Base-by-base conservation (phyloP, 2,113 vertebrate genomes). In the Equus quagga region DNA sequence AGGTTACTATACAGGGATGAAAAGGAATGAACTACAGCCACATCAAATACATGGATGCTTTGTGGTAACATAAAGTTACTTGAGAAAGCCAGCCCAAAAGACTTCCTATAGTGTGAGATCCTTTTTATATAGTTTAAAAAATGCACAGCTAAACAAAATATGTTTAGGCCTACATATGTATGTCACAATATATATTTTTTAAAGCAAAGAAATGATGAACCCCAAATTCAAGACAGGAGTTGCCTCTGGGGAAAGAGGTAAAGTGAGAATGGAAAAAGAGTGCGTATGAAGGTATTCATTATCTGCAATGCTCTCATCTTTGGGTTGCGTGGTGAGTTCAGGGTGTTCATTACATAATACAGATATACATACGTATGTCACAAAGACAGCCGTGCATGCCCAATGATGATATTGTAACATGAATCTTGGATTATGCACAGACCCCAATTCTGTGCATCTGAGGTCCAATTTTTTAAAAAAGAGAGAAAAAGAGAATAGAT, bases 1-100 rank as follows among this genome's bases (percentile, higher is more conserved):
- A 24, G 14, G 13, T 33, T 5, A 0, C 56, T 1, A 3, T 2
- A 44, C 14, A 33, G 13, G 8, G 2, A 12, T 14, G 14, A 3
- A 19, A 33, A 58, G 46, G 46, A 18, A 5, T 1, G 23, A 44
- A 18, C 44, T 3, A 3, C 13, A 64, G 28, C 33, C 41, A 2
- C 44, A 2, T 18, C 46, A 49, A 70, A 18, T 6, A 7, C 69
- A 0, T 3, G 2, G 11, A 23, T 28, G 69, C 17, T 18, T 76
- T 2, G 1, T 12, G 19, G 78, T 1, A 33, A 24, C 19, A 4
- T 23, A 18, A 31, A 12, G 80, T 5, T n/a, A n/a, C 6, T 6
- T 19, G 28, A 75, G 26, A 51, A 36, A 70, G 80, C 62, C 33
- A 49, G 33, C 0, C 31, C 51, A 4, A 28, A 36, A 69, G 51